A percentile compares a stretch with the other conserved stretches of the same genome.
Conservation (phyloP, 2,888 invertebrate species). For the Atherix ibis region DNA sequence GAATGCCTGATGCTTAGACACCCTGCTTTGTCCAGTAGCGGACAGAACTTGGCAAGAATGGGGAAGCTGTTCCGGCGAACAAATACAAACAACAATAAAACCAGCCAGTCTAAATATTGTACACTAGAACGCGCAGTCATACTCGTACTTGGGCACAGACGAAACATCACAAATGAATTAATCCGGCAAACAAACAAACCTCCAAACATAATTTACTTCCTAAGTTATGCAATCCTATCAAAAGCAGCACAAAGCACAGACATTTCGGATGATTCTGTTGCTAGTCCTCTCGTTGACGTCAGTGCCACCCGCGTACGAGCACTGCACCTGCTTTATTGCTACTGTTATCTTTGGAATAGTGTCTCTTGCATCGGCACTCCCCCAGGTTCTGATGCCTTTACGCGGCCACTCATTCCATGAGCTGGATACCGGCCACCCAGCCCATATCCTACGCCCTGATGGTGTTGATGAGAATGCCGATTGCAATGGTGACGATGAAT, state of each 20-base stretch:
- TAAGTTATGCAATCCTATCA: slow-evolving; percentile 11
- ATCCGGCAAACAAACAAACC: slow-evolving; percentile 11
- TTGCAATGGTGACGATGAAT: neutral
- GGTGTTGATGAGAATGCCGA: neutral
- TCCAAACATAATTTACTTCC: slow-evolving; percentile 11
- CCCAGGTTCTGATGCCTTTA: neutral
- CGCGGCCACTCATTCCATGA: neutral
- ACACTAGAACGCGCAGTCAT: too few species aligned
- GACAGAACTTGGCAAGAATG: too few species aligned
- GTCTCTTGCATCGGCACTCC: too few species aligned
- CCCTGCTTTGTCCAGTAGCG: too few species aligned
- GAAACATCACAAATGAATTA: slow-evolving; percentile 11
- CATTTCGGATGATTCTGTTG: slow-evolving; percentile 7
- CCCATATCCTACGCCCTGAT: neutral
- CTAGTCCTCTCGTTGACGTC: neutral
- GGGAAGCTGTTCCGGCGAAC: too few species aligned
- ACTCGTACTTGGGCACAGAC: too few species aligned
- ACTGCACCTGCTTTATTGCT: too few species aligned
- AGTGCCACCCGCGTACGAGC: too few species aligned
- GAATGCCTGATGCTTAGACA: too few species aligned
- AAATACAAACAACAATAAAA: too few species aligned
- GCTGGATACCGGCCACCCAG: neutral
- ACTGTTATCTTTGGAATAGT: too few species aligned
- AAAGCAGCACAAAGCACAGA: slow-evolving; percentile 10
- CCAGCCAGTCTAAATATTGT: too few species aligned